Evolutionary conservation across 2,113 vertebrate genomes (phyloP).

Genomic region (Scolopax mira): DNA sequence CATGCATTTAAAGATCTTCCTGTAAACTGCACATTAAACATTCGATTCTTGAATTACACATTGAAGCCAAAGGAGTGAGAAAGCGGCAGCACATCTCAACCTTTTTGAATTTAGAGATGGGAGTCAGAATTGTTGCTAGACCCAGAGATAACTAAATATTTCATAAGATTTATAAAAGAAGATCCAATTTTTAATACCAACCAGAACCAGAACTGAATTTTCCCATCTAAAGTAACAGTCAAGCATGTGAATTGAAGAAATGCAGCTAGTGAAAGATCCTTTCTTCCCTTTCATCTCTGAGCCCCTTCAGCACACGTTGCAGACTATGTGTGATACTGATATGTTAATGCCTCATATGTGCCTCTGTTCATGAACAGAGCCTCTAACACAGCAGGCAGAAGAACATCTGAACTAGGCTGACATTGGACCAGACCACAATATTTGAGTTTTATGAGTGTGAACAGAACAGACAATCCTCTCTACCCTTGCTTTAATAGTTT

Average conservation of each 20-base stretch:
- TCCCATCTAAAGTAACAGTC: not conserved
- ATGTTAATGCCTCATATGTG: not conserved
- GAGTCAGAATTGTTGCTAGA: constrained; percentile 46
- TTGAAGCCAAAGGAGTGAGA: constrained; percentile 35
- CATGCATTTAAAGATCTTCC: not conserved
- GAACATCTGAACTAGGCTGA: constrained; percentile 12
- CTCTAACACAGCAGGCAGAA: not conserved
- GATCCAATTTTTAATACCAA: not conserved
- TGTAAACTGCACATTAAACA: not conserved
- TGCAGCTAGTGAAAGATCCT: not conserved
- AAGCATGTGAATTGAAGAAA: constrained; percentile 43
- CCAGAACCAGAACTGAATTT: constrained; percentile 47
- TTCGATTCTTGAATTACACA: not conserved
- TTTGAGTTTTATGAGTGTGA: not conserved
- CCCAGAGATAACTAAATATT: constrained; percentile 49
- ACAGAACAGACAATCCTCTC: not conserved
- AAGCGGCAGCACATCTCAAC: constrained; percentile 15
- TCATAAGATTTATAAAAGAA: constrained; percentile 46
- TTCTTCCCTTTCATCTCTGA: not conserved
- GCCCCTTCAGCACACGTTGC: not conserved
- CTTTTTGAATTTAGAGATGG: constrained; percentile 37
- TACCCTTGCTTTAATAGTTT: constrained; percentile 1
- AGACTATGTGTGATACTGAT: not conserved
- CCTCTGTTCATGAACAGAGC: not conserved
- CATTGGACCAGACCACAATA: not conserved